These are phyloP conservation scores for Amblyornis subalaris DNA, from an alignment of 2,113 vertebrate species.

Conservation along the genomic window DNA sequence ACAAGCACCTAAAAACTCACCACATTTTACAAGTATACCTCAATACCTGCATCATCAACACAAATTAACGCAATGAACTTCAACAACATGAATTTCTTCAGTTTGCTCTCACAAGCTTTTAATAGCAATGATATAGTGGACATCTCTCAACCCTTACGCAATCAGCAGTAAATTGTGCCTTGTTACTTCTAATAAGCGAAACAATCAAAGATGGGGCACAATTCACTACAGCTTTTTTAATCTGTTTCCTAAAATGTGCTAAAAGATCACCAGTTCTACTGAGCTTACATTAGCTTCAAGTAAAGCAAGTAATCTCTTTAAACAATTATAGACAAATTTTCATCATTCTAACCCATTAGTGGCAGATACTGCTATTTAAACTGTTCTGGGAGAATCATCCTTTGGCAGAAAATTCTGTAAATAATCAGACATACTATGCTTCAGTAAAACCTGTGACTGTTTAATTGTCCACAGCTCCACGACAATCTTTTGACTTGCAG, in stretches of 20 bases:
- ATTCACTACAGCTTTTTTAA: background rate
- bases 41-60: background rate
- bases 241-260: background rate
- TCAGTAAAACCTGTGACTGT: background rate
- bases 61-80: fast-evolving
- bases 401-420: background rate
- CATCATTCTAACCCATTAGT: background rate
- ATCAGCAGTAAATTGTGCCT: background rate
- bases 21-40: background rate
- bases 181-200: background rate
- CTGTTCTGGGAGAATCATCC: background rate
- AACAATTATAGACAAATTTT: background rate
- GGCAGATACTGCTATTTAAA: background rate
- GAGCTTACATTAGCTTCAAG: background rate
- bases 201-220: background rate
- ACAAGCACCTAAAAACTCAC: background rate
- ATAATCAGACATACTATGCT: background rate
- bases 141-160: background rate
- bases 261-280: background rate
- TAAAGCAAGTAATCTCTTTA: background rate
- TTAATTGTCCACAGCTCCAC: background rate
- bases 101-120: background rate
- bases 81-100: background rate
- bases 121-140: background rate
- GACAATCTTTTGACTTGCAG: background rate